These are phyloP conservation scores for Pocota personata DNA, from an alignment of 2,888 invertebrate genomes.

Conservation along the genomic window DNA sequence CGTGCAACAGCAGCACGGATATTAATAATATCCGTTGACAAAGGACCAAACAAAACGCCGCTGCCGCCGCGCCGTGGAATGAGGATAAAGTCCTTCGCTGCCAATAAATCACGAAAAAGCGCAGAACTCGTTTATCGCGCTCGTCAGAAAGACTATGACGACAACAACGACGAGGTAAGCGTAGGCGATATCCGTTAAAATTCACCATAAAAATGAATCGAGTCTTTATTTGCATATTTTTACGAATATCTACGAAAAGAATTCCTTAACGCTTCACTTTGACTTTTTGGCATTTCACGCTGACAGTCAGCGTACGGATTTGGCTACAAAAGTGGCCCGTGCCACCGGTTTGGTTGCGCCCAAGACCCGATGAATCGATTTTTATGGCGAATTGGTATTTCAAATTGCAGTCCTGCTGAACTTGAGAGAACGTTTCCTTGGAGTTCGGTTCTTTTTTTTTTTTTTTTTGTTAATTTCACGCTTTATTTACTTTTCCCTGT, in stretches of 20 bases:
- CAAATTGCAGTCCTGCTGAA: conserved; percentile 1
- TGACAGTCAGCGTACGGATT: background rate
- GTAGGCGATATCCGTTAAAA: conserved; percentile 22
- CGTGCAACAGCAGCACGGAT: conserved; percentile 4
- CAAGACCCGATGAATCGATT: conserved; percentile 28
- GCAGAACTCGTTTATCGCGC: conserved; percentile 29
- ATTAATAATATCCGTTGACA: conserved; percentile 36
- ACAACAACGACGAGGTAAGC: background rate
- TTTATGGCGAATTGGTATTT: background rate
- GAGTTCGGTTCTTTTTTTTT: background rate
- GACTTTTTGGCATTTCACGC: conserved; percentile 21
- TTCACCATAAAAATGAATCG: conserved; percentile 15
- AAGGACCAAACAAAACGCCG: conserved; percentile 1
- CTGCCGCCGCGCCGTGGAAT: background rate
- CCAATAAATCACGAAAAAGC: conserved; percentile 40
- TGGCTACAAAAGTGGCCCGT: background rate
- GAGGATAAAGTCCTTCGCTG: background rate
- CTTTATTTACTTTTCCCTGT: conserved; percentile 45
- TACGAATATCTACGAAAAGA: conserved; percentile 1
- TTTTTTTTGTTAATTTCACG: conserved; percentile 56
- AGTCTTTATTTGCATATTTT: conserved; percentile 40
- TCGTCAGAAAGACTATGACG: background rate
- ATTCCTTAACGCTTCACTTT: conserved; percentile 1
- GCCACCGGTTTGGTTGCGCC: background rate
- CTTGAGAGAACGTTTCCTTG: background rate